phyloP scores from a whole-genome alignment of 2,888 invertebrate species.

The Brenthis daphne region DNA sequence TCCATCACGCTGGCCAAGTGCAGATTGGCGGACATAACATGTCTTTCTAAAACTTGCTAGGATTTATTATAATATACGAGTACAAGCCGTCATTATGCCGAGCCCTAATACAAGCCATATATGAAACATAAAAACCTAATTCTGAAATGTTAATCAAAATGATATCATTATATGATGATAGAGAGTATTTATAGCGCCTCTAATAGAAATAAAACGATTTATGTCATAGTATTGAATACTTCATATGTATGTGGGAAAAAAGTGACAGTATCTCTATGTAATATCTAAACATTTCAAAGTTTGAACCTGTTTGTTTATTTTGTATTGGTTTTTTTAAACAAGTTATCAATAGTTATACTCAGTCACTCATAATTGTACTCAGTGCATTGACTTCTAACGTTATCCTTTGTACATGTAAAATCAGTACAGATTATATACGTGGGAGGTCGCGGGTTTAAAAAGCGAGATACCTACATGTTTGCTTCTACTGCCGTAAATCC shows the following conservation, averaged over 20 bases:
- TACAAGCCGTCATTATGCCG: no score
- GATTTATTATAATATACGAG: no score
- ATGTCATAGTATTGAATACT: background rate
- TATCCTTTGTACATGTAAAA: background rate
- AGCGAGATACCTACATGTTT: no score
- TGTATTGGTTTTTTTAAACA: constrained; percentile 1
- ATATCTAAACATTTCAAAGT: background rate
- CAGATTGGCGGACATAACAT: no score
- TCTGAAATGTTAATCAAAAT: constrained; percentile 7
- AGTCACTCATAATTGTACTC: background rate
- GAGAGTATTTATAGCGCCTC: background rate
- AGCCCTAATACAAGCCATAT: no score
- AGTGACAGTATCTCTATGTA: background rate
- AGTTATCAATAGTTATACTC: constrained; percentile 1
- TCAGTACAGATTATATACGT: no score
- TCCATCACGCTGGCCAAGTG: no score
- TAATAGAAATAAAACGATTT: background rate
- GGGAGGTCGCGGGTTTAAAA: no score
- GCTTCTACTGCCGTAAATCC: no score
- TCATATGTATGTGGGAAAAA: background rate
- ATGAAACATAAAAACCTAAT: constrained; percentile 2
- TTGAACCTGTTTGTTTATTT: constrained; percentile 3
- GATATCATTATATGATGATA: constrained; percentile 6
- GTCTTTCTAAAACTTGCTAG: no score
- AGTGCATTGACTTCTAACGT: constrained; percentile 5